Evolutionary conservation across 2,888 invertebrate species (phyloP).

Genomic region (Calliphora vomitoria): DNA sequence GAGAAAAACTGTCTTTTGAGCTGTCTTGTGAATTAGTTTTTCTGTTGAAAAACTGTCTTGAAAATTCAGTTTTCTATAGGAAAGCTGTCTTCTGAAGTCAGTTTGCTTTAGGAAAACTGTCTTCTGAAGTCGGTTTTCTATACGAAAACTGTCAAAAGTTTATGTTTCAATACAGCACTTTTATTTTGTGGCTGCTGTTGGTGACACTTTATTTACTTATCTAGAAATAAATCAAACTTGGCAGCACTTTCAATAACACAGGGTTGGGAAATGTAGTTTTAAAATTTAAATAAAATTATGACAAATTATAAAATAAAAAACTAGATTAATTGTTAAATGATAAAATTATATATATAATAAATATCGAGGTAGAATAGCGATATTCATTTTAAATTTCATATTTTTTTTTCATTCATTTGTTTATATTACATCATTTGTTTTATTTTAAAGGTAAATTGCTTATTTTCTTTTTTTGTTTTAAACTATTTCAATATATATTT

Average conservation of each 20-base stretch:
- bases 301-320: neutral
- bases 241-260: conserved; percentile 9
- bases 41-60: too few relatives aligned
- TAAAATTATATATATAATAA: conserved; percentile 31
- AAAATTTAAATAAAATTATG: neutral
- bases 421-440: conserved; percentile 16
- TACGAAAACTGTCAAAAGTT: too few relatives aligned
- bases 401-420: conserved; percentile 20
- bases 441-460: conserved; percentile 41
- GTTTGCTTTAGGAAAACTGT: too few relatives aligned
- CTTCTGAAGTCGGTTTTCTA: too few relatives aligned
- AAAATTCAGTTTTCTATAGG: too few relatives aligned
- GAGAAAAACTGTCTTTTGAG: too few relatives aligned
- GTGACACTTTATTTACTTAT: too few relatives aligned
- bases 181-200: too few relatives aligned
- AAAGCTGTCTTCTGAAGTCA: too few relatives aligned
- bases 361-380: conserved; percentile 72
- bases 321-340: conserved; percentile 26
- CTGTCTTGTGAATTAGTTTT: too few relatives aligned
- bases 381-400: conserved; percentile 54
- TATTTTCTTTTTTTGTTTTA: conserved; percentile 15
- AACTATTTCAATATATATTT: conserved; percentile 52
- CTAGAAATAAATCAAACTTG: neutral
- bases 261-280: neutral
- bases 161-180: too few relatives aligned